Conservation (phyloP, 2,113 vertebrate genomes). For the Polyodon spathula region DNA sequence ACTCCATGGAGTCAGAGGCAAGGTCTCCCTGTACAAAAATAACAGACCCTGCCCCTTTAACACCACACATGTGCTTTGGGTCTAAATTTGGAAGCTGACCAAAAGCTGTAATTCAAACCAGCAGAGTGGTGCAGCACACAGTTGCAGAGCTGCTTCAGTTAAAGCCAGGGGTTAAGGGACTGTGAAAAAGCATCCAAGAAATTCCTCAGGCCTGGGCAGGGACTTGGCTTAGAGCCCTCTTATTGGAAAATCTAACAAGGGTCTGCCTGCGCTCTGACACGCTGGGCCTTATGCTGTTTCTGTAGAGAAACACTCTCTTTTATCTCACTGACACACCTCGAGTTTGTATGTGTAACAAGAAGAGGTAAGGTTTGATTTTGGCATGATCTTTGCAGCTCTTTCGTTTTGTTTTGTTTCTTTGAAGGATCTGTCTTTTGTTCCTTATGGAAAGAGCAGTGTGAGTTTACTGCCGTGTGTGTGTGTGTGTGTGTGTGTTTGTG, state of each 20-base stretch:
- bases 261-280: slow-evolving; percentile 50
- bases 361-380: slow-evolving; percentile 40
- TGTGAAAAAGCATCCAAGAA: slow-evolving; percentile 71
- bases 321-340: slow-evolving; percentile 33
- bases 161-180: slow-evolving; percentile 53
- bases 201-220: slow-evolving; percentile 78
- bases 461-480: too few species aligned
- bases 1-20: slow-evolving; percentile 17
- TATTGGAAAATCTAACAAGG: slow-evolving; percentile 81
- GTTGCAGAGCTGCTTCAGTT: slow-evolving; percentile 54
- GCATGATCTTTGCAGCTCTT: not conserved
- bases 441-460: not conserved
- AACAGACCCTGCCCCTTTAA: slow-evolving; percentile 41
- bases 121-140: slow-evolving; percentile 44
- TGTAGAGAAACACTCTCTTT: slow-evolving; percentile 32
- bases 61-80: slow-evolving; percentile 68
- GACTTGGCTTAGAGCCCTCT: slow-evolving; percentile 70
- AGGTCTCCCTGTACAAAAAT: slow-evolving; percentile 22
- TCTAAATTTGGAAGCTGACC: slow-evolving; percentile 68
- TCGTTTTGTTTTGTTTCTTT: not conserved
- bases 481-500: too few species aligned
- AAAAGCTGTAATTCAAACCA: slow-evolving; percentile 58
- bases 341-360: slow-evolving; percentile 17
- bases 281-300: slow-evolving; percentile 60
- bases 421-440: not conserved